phyloP scores from a whole-genome alignment of 2,113 vertebrate genomes.

The Catharus bicknelli region DNA sequence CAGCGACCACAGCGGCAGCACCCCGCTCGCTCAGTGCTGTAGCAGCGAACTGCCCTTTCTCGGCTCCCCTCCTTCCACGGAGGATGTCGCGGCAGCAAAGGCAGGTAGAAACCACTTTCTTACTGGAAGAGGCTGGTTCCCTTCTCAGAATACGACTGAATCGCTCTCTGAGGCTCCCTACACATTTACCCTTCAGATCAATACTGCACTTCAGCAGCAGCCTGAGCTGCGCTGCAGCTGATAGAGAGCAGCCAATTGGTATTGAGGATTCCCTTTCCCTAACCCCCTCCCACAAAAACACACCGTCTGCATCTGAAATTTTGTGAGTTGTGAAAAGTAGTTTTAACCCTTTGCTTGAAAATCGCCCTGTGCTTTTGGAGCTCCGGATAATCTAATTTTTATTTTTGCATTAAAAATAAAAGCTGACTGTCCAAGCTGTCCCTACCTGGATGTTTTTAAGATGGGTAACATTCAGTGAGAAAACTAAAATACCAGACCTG shows the following conservation, averaged over 20 bases:
- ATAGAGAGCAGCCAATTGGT: conserved; percentile 73
- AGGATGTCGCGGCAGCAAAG: background rate
- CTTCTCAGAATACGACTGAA: conserved; percentile 61
- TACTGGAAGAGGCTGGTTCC: conserved; percentile 59
- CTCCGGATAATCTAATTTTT: background rate
- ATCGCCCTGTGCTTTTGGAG: background rate
- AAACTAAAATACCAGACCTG: background rate
- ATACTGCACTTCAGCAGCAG: conserved; percentile 65
- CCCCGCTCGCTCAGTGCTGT: background rate
- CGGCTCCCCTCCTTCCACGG: conserved; percentile 3
- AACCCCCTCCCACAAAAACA: conserved; percentile 73
- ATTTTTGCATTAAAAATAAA: background rate
- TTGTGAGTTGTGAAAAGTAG: conserved; percentile 69
- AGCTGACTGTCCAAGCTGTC: background rate
- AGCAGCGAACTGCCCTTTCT: background rate
- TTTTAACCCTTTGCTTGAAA: conserved; percentile 54
- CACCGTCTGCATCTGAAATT: conserved; percentile 61
- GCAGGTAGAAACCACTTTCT: conserved; percentile 59
- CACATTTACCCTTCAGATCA: conserved; percentile 73
- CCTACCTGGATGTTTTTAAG: background rate
- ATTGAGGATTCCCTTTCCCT: conserved; percentile 60
- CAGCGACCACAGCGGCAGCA: background rate
- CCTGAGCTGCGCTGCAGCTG: conserved; percentile 69
- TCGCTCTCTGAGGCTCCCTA: conserved; percentile 37
- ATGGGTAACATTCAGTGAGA: background rate